Evolutionary conservation across 2,113 vertebrate genomes (phyloP).

Genomic region (Phaethornis superciliosus): DNA sequence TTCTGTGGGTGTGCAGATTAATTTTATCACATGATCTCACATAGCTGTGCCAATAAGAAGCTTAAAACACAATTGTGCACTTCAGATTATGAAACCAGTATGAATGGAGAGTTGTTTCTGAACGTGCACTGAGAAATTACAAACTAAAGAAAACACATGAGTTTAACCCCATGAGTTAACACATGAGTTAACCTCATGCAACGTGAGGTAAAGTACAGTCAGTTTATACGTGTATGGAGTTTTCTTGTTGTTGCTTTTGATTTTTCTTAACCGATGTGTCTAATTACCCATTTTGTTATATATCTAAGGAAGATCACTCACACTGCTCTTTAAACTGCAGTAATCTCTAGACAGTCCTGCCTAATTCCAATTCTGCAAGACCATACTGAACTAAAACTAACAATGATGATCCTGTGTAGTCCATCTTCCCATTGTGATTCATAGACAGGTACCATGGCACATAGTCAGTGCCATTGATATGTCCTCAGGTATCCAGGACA

Average conservation of each 20-base stretch:
- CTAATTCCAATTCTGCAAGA: not conserved
- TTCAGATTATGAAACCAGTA: not conserved
- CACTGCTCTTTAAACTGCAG: not conserved
- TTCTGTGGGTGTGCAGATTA: not conserved
- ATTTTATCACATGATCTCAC: not conserved
- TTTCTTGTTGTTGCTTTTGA: not conserved
- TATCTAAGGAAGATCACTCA: not conserved
- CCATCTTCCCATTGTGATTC: not conserved
- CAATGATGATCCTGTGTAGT: not conserved
- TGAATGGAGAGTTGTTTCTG: not conserved
- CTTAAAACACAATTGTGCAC: not conserved
- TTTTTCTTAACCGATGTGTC: not conserved
- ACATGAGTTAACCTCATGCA: not conserved
- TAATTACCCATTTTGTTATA: not conserved
- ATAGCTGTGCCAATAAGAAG: not conserved
- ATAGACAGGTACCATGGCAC: not conserved
- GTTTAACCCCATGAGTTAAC: not conserved
- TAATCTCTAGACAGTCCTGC: not conserved
- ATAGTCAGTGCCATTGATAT: not conserved
- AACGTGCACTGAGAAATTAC: not conserved
- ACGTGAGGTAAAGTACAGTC: not conserved
- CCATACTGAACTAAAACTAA: not conserved
- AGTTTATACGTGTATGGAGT: not conserved
- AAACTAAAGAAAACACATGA: not conserved
- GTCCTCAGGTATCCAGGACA: not conserved